A percentile compares a stretch with the other conserved stretches of the same genome.
Evolutionary conservation across 2,888 invertebrate species (phyloP).

Genomic region (Dicyrtoma fusca): DNA sequence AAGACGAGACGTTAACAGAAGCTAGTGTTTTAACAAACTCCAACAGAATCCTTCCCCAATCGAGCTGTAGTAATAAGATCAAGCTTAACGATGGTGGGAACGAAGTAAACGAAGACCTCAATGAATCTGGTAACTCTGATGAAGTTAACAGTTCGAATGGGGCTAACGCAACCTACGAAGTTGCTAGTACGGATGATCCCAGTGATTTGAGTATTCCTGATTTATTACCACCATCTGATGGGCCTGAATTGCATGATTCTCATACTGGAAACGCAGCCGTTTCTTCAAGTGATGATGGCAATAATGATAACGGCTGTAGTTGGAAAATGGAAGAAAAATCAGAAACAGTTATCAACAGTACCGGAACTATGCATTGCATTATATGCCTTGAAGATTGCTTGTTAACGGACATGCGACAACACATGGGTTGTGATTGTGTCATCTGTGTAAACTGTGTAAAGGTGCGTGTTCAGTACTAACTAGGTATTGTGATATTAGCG

Average conservation of each 20-base stretch:
- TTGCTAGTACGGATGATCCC: background rate
- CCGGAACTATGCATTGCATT: constrained; percentile 60
- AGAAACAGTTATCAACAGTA: background rate
- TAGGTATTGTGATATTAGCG: too few species aligned
- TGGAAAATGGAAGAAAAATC: too few species aligned
- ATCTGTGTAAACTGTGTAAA: constrained; percentile 67
- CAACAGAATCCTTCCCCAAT: too few species aligned
- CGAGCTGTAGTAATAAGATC: too few species aligned
- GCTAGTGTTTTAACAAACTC: too few species aligned
- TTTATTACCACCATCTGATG: background rate
- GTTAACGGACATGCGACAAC: constrained; percentile 63
- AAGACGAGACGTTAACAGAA: too few species aligned
- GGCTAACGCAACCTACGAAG: too few species aligned
- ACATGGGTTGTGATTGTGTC: constrained; percentile 65
- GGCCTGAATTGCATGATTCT: background rate
- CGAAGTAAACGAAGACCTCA: too few species aligned
- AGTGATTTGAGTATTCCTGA: constrained; percentile 13
- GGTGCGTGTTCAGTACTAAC: too few species aligned
- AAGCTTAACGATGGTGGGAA: too few species aligned
- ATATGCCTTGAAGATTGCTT: constrained; percentile 68
- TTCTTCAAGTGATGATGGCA: background rate
- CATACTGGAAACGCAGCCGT: background rate
- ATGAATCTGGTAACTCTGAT: too few species aligned
- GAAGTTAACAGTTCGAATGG: too few species aligned
- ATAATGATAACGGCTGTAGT: background rate